Base-by-base conservation (phyloP, 1,140 invertebrate species). In the Aphelinus certus region DNA sequence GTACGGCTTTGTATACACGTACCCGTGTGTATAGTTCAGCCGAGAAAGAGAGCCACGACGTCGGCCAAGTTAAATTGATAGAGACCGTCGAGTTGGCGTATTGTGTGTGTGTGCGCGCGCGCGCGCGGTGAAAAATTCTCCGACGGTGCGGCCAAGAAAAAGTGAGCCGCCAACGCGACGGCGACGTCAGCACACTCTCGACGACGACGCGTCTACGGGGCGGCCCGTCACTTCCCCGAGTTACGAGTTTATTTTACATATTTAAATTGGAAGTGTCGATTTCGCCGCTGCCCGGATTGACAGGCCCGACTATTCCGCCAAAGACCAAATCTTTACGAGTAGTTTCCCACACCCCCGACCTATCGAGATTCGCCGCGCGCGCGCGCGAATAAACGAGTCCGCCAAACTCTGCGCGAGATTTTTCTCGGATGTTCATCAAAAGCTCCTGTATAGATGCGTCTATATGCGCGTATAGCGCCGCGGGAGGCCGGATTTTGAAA, bases 221-320 rank as follows among this genome's bases (percentile, higher is more conserved):
- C 48, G 49, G 63, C 47, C 26, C 26, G 26, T 26, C 26, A 26
- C 26, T 26, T 26, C 26, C 26, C 26, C 51, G 42, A 56, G 51
- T 56, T 80, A 79, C 79, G 78, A 70, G 57, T 82, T 79, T 83
- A 81, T 79, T 84, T 84, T 83, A 81, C 82, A 83, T 84, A 83
- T 83, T 84, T 84, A 84, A 84, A 84, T 84, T 84, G 83, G 79
- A 83, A 81, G 82, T 83, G 80, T 83, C 83, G 82, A 84, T 83
- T 82, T 81, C 78, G 75, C 79, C 78, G 71, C 79, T 80, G 58
- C 45, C 60, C 53, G 73, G 79, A 82, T 81, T 83, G 82, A 83
- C 83, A 82, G 78, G 72, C 79, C 51, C 70, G 62, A 61, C 71
- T 46, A 61, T 64, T 45, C 62, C 55, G 7, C 43, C 47, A 71